Evolutionary conservation across 2,888 invertebrate genomes (phyloP).

Genomic region (Polia nebulosa): DNA sequence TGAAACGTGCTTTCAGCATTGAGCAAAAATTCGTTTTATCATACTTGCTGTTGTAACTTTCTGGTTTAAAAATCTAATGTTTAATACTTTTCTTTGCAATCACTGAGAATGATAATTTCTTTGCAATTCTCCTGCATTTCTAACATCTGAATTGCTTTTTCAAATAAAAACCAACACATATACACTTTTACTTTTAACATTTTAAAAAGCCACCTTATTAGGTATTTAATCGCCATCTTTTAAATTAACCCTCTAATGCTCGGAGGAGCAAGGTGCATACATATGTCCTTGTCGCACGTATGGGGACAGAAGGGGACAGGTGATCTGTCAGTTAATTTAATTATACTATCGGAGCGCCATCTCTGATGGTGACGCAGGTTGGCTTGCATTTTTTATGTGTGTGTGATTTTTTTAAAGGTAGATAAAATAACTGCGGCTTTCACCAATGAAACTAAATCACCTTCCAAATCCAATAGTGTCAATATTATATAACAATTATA

Average conservation of each 20-base stretch:
- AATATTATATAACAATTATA: too few species aligned
- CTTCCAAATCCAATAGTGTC: too few species aligned
- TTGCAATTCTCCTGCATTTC: background rate
- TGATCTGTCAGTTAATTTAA: slow-evolving; percentile 83
- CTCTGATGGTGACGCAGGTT: slow-evolving; percentile 75
- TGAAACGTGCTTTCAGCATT: background rate
- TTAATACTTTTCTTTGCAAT: too few species aligned
- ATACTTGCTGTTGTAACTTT: too few species aligned
- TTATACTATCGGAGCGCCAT: slow-evolving; percentile 79
- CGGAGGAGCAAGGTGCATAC: slow-evolving; percentile 71
- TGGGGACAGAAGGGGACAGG: slow-evolving; percentile 73
- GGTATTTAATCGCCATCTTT: slow-evolving; percentile 46
- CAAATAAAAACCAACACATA: slow-evolving; percentile 29
- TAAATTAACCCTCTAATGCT: slow-evolving; percentile 60
- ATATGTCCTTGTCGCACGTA: slow-evolving; percentile 67
- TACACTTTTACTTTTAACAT: slow-evolving; percentile 21
- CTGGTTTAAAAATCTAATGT: background rate
- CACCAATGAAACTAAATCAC: too few species aligned
- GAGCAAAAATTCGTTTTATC: too few species aligned
- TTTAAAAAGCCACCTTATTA: slow-evolving; percentile 37
- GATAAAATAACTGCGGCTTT: too few species aligned
- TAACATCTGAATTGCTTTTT: background rate
- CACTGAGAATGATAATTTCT: too few species aligned
- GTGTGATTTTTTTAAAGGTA: background rate
- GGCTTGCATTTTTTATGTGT: slow-evolving; percentile 4